phyloP scores from a whole-genome alignment of 2,113 vertebrate genomes.

The Halcyon malimbica region DNA sequence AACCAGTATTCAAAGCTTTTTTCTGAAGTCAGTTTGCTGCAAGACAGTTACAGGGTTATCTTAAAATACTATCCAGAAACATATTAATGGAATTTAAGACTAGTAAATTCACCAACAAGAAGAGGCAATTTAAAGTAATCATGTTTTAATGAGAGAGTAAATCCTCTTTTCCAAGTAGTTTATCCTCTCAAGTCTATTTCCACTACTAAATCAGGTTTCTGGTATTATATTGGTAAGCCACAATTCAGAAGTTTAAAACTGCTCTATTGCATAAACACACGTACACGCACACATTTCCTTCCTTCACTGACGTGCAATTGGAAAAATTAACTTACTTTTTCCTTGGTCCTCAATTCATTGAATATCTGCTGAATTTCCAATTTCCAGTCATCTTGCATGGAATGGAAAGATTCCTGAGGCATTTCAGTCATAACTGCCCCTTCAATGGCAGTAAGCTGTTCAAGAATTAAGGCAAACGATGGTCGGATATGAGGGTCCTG shows the following conservation, averaged over 20 bases:
- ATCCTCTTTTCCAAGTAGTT: neutral
- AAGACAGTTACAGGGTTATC: neutral
- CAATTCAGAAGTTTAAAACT: neutral
- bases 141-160: neutral
- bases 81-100: neutral
- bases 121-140: neutral
- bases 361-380: constrained; percentile 98
- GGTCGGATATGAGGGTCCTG: constrained; percentile 95
- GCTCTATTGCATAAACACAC: neutral
- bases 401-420: constrained; percentile 97
- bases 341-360: constrained; percentile 93
- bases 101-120: neutral
- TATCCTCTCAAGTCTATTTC: neutral
- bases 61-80: neutral
- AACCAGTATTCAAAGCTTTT: neutral
- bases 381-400: constrained; percentile 99
- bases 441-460: constrained; percentile 92
- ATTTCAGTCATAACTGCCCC: constrained; percentile 91
- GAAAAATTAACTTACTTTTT: constrained; percentile 82
- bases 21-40: neutral
- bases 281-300: neutral
- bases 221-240: neutral
- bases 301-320: neutral
- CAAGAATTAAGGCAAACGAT: constrained; percentile 92
- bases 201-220: neutral